Evolutionary conservation across 53 echinoderm and acorn worm genomes (phyloP).

Genomic region (Patiria pectinifera): DNA sequence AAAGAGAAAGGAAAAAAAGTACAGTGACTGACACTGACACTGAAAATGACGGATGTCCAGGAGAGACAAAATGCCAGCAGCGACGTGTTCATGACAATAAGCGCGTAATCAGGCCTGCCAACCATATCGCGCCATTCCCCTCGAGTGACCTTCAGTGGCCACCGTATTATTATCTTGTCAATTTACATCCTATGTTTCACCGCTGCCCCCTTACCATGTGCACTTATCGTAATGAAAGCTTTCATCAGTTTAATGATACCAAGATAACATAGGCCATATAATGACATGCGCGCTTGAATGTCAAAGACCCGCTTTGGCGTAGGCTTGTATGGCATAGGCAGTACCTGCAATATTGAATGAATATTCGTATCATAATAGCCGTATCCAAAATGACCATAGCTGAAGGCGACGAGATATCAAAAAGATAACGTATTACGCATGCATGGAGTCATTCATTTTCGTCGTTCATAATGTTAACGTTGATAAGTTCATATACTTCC

Average conservation of each 20-base stretch:
- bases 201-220: slow-evolving; percentile 10
- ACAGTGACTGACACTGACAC: slow-evolving; percentile 15
- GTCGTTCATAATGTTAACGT: too few relatives aligned
- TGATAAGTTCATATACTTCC: too few relatives aligned
- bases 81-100: neutral
- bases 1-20: neutral
- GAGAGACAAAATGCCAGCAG: neutral
- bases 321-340: too few relatives aligned
- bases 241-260: neutral
- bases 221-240: slow-evolving; percentile 46
- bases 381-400: too few relatives aligned
- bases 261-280: neutral
- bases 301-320: neutral
- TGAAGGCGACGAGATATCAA: too few relatives aligned
- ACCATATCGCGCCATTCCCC: neutral
- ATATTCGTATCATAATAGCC: too few relatives aligned
- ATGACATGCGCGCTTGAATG: neutral
- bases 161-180: neutral
- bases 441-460: too few relatives aligned
- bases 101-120: neutral
- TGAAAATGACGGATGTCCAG: neutral
- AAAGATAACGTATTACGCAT: too few relatives aligned
- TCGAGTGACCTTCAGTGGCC: neutral
- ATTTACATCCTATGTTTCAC: neutral
- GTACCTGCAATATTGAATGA: too few relatives aligned